Evolutionary conservation across 53 echinoderm and acorn worm species (phyloP), one percentile per base, ranked within the genome.

Genomic region (Actinopyga echinites): DNA sequence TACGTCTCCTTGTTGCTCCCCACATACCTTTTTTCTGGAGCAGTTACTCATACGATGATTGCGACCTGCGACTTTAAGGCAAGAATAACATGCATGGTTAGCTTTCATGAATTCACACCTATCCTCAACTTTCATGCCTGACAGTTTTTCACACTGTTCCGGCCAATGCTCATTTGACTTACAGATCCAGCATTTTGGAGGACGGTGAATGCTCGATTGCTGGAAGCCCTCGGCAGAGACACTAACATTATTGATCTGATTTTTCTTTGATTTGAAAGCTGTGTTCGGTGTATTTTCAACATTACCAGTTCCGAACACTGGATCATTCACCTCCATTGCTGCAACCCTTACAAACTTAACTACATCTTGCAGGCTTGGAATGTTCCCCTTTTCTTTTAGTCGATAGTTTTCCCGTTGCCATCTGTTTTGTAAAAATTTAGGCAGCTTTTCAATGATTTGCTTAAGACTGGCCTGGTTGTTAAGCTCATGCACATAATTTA

Each of bases 281-380:
- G 67, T 26, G 32, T 32, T 32, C 26, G 20, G 32, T 20, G 67
- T 66, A 34, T 32, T 34, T 26, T 66, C 36, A 36, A 36, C 36
- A 26, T 64, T 49, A 64, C 17, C 23, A 66, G 22, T 87, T 53
- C 87, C 87, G 43, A 87, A 87, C 10, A 87, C 87, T 56, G 87
- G 82, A 60, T 87, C 87, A 52, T 55, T 82, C 8, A 87, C 57
- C 45, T 87, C 82, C 55, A 43, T 59, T 28, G 82, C 81, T 55
- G 87, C 66, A 56, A 42, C 64, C 87, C 36, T 82, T 28, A 87
- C 87, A 58, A 87, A 87, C 57, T 87, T 86, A 24, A 86, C 80
- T 30, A 86, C 81, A 69, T 86, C 52, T 29, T 64, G 55, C 58
- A 68, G 57, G 36, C 73, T 55, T 32, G 87, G 87, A 30, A 87